Base-by-base conservation (phyloP, 2,888 invertebrate species). In the Sesamia inferens region DNA sequence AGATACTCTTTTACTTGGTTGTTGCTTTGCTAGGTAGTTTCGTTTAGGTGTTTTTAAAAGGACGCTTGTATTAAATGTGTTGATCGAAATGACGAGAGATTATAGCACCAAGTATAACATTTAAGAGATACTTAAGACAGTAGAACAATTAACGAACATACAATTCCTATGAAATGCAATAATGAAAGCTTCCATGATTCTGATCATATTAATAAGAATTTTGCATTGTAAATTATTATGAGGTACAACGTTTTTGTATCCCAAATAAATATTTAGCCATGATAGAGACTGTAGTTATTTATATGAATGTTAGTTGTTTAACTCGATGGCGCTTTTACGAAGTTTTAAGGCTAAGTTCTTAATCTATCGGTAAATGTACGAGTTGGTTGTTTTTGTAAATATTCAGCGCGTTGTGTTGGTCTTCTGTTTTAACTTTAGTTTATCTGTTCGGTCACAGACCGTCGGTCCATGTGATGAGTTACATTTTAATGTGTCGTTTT, bases 281-380 rank as follows among this genome's bases (percentile, higher is more conserved):
- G 89, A 91, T 92, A 93, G 92, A 94, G 93, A 94, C 92, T 94
- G 93, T 95, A 95, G 94, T 88, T 93, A 92, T 92, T 90, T 94
- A 94, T 93, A 94, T 94, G 84, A 94, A 93, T 94, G 94, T 94
- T 95, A 94, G 95, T 92, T 90, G 93, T 94, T 93, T 92, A 90
- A 91, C 81, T 89, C 83, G 88, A 91, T 91, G 92, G 91, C 92
- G 93, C 93, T 94, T 93, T 90, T 90, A 90, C 85, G 87, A 91
- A 87, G 86, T 88, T 92, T 90, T 90, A 90, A 88, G 87, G 82
- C 85, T 88, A 88, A 86, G 86, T 90, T 89, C 85, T 83, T 82
- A 82, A 66, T 81, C 77, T 79, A 78, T 87, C 81, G 78, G 84
- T 87, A 85, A 87, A 85, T 80, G 81, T 86, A 81, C 71, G 85